Percentiles rank a stretch among this genome's conserved stretches.
phyloP scores from a whole-genome alignment of 1,140 invertebrate genomes.

The Danaus melanippus region DNA sequence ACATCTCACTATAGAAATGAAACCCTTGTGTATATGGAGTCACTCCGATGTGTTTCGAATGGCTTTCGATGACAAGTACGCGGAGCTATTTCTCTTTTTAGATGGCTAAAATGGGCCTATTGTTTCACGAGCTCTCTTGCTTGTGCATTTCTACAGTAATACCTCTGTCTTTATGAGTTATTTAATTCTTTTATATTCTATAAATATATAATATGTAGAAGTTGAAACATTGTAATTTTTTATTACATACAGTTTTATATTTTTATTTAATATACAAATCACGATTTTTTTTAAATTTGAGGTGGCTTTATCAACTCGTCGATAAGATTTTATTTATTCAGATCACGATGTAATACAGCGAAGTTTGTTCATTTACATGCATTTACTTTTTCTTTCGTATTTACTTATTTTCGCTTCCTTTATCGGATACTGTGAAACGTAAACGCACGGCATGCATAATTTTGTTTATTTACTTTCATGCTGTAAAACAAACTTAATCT shows the following conservation, averaged over 20 bases:
- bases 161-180: slow-evolving; percentile 4
- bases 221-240: slow-evolving; percentile 16
- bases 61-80: slow-evolving; percentile 67
- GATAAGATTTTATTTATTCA: slow-evolving; percentile 61
- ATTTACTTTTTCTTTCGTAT: slow-evolving; percentile 50
- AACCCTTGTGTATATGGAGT: slow-evolving; percentile 47
- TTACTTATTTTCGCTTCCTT: slow-evolving; percentile 52
- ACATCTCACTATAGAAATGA: slow-evolving; percentile 34
- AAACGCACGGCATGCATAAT: slow-evolving; percentile 25
- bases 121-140: slow-evolving; percentile 45
- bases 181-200: too few species aligned
- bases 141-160: slow-evolving; percentile 40
- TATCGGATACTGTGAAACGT: slow-evolving; percentile 46
- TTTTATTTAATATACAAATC: too few species aligned
- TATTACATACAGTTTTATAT: slow-evolving; percentile 8
- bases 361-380: slow-evolving; percentile 63
- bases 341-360: slow-evolving; percentile 57
- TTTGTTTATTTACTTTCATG: too few species aligned
- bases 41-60: slow-evolving; percentile 62
- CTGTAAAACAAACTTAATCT: too few species aligned
- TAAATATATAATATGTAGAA: slow-evolving; percentile 12
- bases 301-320: slow-evolving; percentile 59
- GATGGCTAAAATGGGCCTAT: slow-evolving; percentile 59
- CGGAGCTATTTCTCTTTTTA: slow-evolving; percentile 60
- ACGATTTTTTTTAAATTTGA: slow-evolving; percentile 51